Conservation (phyloP, 2,113 vertebrate genomes). For the Alligator mississippiensis region DNA sequence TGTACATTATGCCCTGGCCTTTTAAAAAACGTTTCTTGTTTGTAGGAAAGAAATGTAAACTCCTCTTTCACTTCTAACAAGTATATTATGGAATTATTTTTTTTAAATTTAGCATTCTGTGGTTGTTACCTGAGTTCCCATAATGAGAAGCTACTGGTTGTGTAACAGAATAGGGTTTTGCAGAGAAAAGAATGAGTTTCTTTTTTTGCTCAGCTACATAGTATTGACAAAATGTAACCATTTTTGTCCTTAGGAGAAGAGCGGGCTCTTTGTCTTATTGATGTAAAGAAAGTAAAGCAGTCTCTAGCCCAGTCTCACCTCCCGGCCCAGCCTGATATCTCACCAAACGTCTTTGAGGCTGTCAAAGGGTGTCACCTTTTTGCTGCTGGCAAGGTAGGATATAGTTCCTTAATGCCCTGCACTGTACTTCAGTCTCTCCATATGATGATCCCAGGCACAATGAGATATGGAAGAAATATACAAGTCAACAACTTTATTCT, state of each 20-base stretch:
- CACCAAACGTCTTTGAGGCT: slow-evolving; percentile 93
- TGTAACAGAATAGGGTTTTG: slow-evolving; percentile 25
- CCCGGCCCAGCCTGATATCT: slow-evolving; percentile 92
- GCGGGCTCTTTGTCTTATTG: slow-evolving; percentile 92
- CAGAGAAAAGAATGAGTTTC: neutral
- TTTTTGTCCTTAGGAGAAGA: slow-evolving; percentile 87
- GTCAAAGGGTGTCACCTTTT: slow-evolving; percentile 99
- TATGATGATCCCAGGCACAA: neutral
- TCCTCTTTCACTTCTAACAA: neutral
- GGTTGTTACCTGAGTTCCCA: slow-evolving; percentile 47
- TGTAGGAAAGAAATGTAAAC: neutral
- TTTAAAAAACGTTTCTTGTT: neutral
- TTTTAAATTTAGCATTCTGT: neutral
- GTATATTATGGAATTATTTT: slow-evolving; percentile 22
- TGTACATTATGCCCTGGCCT: neutral
- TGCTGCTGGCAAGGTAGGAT: slow-evolving; percentile 91
- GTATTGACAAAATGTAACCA: neutral
- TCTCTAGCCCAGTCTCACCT: slow-evolving; percentile 97
- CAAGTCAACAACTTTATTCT: slow-evolving; percentile 5
- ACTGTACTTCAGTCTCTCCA: neutral
- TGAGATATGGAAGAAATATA: neutral
- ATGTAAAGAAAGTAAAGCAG: slow-evolving; percentile 97
- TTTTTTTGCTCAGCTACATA: neutral
- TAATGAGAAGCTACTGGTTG: slow-evolving; percentile 47
- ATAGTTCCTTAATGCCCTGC: neutral